A percentile compares a stretch with the other conserved stretches of the same genome.
These are phyloP conservation scores for Noctilio leporinus DNA, from an alignment of 2,113 vertebrate genomes.

Conservation along the genomic window DNA sequence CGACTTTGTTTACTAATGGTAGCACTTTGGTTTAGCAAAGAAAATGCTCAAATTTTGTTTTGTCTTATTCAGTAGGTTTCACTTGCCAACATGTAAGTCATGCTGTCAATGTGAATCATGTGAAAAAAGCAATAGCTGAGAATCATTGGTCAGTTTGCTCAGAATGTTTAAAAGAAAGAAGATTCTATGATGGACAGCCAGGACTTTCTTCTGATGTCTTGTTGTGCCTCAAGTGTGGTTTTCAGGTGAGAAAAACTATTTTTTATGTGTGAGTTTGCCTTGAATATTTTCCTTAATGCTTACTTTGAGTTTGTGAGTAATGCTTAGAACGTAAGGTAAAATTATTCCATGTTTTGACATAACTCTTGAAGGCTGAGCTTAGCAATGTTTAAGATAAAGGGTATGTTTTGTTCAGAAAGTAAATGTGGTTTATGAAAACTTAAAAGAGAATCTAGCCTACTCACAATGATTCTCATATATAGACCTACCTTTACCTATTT, in stretches of 20 bases:
- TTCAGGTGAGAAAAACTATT: slow-evolving; percentile 84
- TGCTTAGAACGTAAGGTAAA: not conserved
- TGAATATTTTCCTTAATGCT: slow-evolving; percentile 5
- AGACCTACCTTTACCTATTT: not conserved
- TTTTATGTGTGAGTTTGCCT: not conserved
- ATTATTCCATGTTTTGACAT: not conserved
- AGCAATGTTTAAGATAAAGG: not conserved
- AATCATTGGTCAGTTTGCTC: slow-evolving; percentile 89
- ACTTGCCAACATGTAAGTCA: slow-evolving; percentile 94
- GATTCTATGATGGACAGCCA: slow-evolving; percentile 83
- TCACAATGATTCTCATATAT: not conserved
- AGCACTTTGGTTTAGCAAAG: not conserved
- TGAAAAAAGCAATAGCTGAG: slow-evolving; percentile 90
- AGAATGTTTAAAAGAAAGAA: slow-evolving; percentile 93
- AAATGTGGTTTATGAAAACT: not conserved
- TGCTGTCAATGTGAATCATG: slow-evolving; percentile 90
- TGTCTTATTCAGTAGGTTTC: slow-evolving; percentile 78
- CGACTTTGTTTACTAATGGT: not conserved
- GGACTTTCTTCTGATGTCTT: slow-evolving; percentile 84
- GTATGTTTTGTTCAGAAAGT: not conserved
- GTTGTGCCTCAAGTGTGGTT: slow-evolving; percentile 95
- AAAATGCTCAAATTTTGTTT: not conserved
- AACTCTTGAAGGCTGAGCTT: not conserved
- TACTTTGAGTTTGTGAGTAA: not conserved
- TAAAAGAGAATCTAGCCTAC: not conserved